Percentiles rank a stretch among this genome's conserved stretches.
phyloP scores from a whole-genome alignment of 1,140 invertebrate species.

The Probaryconus sp. region DNA sequence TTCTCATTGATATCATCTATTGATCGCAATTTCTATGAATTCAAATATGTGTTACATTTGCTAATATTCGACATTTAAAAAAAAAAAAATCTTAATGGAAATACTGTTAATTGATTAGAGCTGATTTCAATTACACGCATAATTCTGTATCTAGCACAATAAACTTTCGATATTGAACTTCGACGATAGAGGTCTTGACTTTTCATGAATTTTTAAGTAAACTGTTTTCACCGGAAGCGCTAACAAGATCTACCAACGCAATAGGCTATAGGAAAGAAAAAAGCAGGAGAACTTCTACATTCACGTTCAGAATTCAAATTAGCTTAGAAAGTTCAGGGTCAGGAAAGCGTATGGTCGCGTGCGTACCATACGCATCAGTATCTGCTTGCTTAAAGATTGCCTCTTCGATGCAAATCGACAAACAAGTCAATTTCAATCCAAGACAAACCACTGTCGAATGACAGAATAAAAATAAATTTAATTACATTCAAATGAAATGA shows the following conservation, averaged over 20 bases:
- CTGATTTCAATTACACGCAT: conserved; percentile 14
- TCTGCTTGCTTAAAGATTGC: too few species aligned
- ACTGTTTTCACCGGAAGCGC: conserved; percentile 66
- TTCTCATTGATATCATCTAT: too few species aligned
- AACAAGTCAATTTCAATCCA: too few species aligned
- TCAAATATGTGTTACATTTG: too few species aligned
- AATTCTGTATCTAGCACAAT: conserved; percentile 20
- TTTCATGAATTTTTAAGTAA: conserved; percentile 53
- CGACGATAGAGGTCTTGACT: conserved; percentile 40
- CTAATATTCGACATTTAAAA: too few species aligned
- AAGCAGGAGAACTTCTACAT: conserved; percentile 56
- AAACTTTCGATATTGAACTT: conserved; percentile 60
- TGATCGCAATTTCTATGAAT: too few species aligned
- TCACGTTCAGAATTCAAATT: conserved; percentile 68
- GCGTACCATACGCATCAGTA: conserved; percentile 56
- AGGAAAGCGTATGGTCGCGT: conserved; percentile 61
- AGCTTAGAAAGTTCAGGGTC: conserved; percentile 72
- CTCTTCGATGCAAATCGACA: too few species aligned
- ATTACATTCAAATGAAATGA: too few species aligned
- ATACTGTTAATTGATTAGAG: too few species aligned
- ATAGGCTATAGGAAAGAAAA: conserved; percentile 36
- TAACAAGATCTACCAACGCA: conserved; percentile 49
- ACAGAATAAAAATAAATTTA: too few species aligned
- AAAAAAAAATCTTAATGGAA: too few species aligned
- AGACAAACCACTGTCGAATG: too few species aligned